phyloP scores from a whole-genome alignment of 2,797 vertebrate species.

The Gymnodraco acuticeps region DNA sequence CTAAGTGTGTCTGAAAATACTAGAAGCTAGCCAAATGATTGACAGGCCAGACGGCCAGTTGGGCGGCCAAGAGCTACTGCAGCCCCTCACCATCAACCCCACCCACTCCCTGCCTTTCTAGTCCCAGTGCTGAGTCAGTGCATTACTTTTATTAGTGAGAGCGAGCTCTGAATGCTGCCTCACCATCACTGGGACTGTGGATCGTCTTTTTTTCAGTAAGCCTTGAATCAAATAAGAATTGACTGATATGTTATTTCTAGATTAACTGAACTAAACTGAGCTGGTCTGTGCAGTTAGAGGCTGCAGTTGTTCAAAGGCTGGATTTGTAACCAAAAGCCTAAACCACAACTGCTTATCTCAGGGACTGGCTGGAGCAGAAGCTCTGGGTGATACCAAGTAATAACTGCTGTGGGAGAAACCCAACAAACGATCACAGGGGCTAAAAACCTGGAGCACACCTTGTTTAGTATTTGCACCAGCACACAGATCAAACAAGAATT shows the following conservation, averaged over 20 bases:
- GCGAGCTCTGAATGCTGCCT: constrained; percentile 57
- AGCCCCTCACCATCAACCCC: constrained; percentile 20
- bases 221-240: constrained; percentile 49
- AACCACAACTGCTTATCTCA: constrained; percentile 35
- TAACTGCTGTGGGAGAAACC: constrained; percentile 1
- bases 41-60: constrained; percentile 62
- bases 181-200: constrained; percentile 38
- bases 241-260: constrained; percentile 53
- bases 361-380: constrained; percentile 2
- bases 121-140: constrained; percentile 78
- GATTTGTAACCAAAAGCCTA: constrained; percentile 22
- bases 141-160: constrained; percentile 79
- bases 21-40: constrained; percentile 49
- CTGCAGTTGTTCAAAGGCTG: constrained; percentile 29
- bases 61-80: constrained; percentile 57
- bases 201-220: constrained; percentile 12
- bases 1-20: constrained; percentile 42
- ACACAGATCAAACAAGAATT: neutral
- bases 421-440: neutral
- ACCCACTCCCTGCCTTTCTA: constrained; percentile 40
- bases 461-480: neutral
- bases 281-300: constrained; percentile 9
- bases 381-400: neutral
- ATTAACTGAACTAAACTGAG: constrained; percentile 43
- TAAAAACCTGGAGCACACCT: neutral